Percentiles rank a stretch among this genome's conserved stretches.
Conservation (phyloP, 2,888 invertebrate genomes). For the Nesidiocoris tenuis region DNA sequence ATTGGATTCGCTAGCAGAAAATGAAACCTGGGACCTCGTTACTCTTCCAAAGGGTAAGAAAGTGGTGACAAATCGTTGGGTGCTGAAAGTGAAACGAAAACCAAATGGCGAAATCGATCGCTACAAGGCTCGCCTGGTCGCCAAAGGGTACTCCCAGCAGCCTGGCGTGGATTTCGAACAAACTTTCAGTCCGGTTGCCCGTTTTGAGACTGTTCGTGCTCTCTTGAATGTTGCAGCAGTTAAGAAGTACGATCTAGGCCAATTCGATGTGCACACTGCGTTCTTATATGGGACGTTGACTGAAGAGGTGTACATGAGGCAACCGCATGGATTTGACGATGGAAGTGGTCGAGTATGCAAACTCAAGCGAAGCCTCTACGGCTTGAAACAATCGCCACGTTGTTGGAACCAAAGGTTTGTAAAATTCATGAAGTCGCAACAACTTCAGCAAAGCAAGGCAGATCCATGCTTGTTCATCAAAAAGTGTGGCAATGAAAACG, state of each 20-base stretch:
- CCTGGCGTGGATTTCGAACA: constrained; percentile 24
- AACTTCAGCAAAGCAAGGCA: not conserved
- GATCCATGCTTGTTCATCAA: constrained; percentile 28
- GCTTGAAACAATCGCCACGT: constrained; percentile 10
- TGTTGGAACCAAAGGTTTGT: constrained; percentile 26
- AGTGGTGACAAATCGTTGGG: not conserved
- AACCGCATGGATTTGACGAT: constrained; percentile 19
- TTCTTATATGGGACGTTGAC: too few relatives aligned
- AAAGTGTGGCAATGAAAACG: constrained; percentile 6
- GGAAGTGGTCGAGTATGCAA: constrained; percentile 16
- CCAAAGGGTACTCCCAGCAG: constrained; percentile 12
- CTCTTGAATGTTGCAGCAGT: too few relatives aligned
- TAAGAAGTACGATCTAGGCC: too few relatives aligned
- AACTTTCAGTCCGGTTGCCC: constrained; percentile 7
- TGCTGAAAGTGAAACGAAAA: constrained; percentile 5
- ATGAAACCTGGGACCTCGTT: not conserved
- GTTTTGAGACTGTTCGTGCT: too few relatives aligned
- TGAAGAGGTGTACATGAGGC: not conserved
- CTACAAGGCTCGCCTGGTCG: constrained; percentile 25
- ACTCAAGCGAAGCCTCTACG: constrained; percentile 16
- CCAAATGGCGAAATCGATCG: constrained; percentile 24
- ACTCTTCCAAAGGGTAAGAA: not conserved
- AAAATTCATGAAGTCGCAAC: not conserved
- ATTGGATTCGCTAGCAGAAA: not conserved
- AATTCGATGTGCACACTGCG: too few relatives aligned